Evolutionary conservation across 2,797 vertebrate genomes (phyloP).

Genomic region (Caiman crocodilus): DNA sequence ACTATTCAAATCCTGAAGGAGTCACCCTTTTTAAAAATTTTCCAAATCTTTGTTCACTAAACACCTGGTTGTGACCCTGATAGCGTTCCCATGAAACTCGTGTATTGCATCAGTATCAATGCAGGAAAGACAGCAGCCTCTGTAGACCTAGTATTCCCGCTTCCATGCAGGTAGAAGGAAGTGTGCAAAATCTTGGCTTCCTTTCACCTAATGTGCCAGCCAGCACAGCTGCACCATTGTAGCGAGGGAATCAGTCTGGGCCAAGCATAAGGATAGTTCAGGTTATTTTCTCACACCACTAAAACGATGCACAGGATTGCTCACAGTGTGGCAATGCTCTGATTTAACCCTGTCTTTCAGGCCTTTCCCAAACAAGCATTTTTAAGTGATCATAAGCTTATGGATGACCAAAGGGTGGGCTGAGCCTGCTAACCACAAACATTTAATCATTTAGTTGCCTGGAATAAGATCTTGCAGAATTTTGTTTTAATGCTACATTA

Average conservation of each 20-base stretch:
- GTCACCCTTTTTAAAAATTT: neutral
- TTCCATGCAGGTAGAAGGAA: neutral
- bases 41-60: neutral
- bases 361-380: neutral
- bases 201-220: neutral
- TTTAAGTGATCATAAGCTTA: conserved; percentile 11
- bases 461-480: neutral
- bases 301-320: neutral
- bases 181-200: neutral
- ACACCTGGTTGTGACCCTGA: neutral
- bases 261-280: neutral
- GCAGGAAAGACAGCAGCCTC: neutral
- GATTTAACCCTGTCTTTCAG: neutral
- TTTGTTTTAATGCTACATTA: neutral
- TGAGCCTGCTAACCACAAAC: neutral
- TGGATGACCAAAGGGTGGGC: neutral
- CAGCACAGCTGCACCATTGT: neutral
- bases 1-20: neutral
- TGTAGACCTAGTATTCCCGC: neutral
- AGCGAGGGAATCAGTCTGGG: neutral
- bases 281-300: too few relatives aligned
- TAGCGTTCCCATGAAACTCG: neutral
- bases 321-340: neutral
- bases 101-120: neutral
- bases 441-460: conserved; percentile 51